Evolutionary conservation across 2,113 vertebrate species (phyloP).

Genomic region (Hypanus sabinus): DNA sequence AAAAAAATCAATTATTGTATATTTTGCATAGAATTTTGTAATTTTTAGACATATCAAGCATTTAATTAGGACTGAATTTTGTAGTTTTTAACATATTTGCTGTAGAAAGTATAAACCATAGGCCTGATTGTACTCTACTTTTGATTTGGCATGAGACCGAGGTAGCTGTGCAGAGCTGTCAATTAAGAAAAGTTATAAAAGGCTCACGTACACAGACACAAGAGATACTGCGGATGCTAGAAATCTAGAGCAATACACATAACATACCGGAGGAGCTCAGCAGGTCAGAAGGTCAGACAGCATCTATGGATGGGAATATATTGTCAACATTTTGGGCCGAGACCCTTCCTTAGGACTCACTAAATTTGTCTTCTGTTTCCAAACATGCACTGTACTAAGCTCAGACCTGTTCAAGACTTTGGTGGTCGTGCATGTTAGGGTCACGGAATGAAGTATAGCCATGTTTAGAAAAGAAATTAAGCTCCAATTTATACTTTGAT

Average conservation of each 20-base stretch:
- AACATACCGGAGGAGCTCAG: too few relatives aligned
- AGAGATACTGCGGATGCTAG: too few relatives aligned
- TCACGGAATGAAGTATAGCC: not conserved
- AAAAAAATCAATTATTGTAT: not conserved
- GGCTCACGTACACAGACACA: too few relatives aligned
- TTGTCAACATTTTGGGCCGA: too few relatives aligned
- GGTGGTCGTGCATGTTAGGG: not conserved
- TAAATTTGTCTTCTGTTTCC: not conserved
- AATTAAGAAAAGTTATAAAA: not conserved
- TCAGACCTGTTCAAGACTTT: not conserved
- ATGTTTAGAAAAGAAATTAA: too few relatives aligned
- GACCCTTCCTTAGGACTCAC: too few relatives aligned
- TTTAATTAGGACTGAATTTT: not conserved
- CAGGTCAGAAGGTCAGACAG: too few relatives aligned
- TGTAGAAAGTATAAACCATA: not conserved
- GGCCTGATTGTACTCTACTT: not conserved
- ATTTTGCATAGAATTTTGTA: too few relatives aligned
- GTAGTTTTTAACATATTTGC: not conserved
- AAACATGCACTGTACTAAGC: not conserved
- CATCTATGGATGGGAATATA: too few relatives aligned
- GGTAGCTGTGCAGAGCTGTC: not conserved
- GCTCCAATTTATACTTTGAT: too few relatives aligned
- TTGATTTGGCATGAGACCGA: not conserved
- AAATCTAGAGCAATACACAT: too few relatives aligned
- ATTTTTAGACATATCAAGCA: not conserved